Percentiles rank a stretch among this genome's conserved stretches.
phyloP scores from a whole-genome alignment of 2,113 vertebrate genomes.

The Solea solea region DNA sequence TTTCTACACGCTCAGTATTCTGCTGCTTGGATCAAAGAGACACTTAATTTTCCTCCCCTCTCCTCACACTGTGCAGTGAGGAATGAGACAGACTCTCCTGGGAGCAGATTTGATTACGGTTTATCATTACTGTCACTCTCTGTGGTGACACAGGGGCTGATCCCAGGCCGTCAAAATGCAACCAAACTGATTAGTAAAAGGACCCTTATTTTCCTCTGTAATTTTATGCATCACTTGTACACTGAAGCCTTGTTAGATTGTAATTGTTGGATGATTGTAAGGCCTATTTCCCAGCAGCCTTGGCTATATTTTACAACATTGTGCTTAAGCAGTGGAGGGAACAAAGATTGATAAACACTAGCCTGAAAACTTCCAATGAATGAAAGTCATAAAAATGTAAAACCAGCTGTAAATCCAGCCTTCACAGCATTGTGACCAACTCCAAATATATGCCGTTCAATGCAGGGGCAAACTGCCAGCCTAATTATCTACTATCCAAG shows the following conservation, averaged over 20 bases:
- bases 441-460: slow-evolving; percentile 26
- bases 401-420: slow-evolving; percentile 29
- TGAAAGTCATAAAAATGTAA: slow-evolving; percentile 27
- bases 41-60: slow-evolving; percentile 75
- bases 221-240: slow-evolving; percentile 66
- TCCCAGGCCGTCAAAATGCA: slow-evolving; percentile 44
- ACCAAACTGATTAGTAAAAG: slow-evolving; percentile 66
- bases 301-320: slow-evolving; percentile 17
- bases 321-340: slow-evolving; percentile 10
- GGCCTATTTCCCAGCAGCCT: slow-evolving; percentile 45
- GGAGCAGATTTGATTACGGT: slow-evolving; percentile 77
- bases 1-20: slow-evolving; percentile 74
- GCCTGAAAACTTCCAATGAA: slow-evolving; percentile 20
- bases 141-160: slow-evolving; percentile 58
- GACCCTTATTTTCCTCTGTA: slow-evolving; percentile 65
- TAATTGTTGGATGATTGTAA: slow-evolving; percentile 69
- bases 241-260: slow-evolving; percentile 63
- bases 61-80: slow-evolving; percentile 66
- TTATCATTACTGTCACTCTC: slow-evolving; percentile 78
- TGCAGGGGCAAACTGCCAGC: slow-evolving; percentile 34
- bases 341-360: slow-evolving; percentile 33
- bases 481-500: slow-evolving; percentile 62
- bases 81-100: slow-evolving; percentile 61
- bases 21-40: slow-evolving; percentile 71
- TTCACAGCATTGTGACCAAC: neutral